Conservation (phyloP, 2,888 invertebrate species). For the Heteropelma amictum region DNA sequence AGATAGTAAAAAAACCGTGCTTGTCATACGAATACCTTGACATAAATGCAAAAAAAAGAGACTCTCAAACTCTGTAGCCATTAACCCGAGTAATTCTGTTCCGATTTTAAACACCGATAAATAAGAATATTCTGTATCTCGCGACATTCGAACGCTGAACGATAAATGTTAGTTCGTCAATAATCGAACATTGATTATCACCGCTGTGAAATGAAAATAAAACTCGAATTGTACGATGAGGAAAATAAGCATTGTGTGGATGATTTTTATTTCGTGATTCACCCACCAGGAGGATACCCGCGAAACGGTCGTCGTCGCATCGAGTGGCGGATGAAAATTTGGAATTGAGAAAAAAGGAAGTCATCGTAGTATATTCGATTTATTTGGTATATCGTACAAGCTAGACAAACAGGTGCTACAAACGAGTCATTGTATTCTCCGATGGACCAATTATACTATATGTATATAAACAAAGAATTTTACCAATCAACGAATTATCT, state of each 20-base stretch:
- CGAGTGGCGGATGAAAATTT: too few species aligned
- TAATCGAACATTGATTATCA: slow-evolving; percentile 66
- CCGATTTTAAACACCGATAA: neutral
- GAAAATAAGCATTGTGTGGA: neutral
- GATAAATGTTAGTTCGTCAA: slow-evolving; percentile 72
- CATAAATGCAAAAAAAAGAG: neutral
- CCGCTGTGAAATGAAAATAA: slow-evolving; percentile 68
- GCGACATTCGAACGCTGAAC: slow-evolving; percentile 40
- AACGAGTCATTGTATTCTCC: slow-evolving; percentile 71
- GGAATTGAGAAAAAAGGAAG: slow-evolving; percentile 13
- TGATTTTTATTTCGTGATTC: slow-evolving; percentile 18
- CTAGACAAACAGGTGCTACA: slow-evolving; percentile 75
- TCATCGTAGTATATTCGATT: slow-evolving; percentile 47
- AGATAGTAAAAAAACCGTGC: slow-evolving; percentile 34
- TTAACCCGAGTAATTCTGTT: slow-evolving; percentile 59
- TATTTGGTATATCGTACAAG: slow-evolving; percentile 69
- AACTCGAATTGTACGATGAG: slow-evolving; percentile 60
- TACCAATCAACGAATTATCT: slow-evolving; percentile 24
- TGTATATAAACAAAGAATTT: slow-evolving; percentile 32
- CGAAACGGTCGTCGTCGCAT: too few species aligned
- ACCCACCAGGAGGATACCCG: neutral
- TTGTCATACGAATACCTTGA: slow-evolving; percentile 15
- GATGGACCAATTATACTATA: slow-evolving; percentile 48
- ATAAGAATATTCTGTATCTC: slow-evolving; percentile 21
- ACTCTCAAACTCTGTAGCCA: slow-evolving; percentile 42